Evolutionary conservation across 2,113 vertebrate species (phyloP).

Genomic region (Nipponia nippon): DNA sequence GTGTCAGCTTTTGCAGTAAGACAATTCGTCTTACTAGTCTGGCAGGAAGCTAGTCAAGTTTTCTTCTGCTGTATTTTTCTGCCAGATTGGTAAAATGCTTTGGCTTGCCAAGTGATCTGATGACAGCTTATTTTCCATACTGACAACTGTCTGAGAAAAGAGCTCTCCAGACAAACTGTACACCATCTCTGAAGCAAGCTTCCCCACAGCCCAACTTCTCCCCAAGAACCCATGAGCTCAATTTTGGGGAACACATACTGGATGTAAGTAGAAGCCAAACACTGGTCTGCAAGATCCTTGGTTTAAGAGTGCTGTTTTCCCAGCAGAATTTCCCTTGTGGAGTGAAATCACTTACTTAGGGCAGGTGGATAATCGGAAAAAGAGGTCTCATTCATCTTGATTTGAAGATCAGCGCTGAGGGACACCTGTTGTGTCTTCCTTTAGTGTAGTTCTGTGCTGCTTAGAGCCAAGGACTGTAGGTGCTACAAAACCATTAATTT

Average conservation of each 20-base stretch:
- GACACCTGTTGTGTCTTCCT: background rate
- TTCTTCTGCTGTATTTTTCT: constrained; percentile 39
- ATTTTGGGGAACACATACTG: background rate
- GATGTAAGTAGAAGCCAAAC: background rate
- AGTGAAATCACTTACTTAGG: background rate
- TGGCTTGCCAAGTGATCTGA: constrained; percentile 40
- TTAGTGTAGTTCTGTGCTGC: background rate
- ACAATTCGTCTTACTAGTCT: constrained; percentile 22
- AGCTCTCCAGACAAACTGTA: background rate
- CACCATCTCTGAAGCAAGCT: background rate
- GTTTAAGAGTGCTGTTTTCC: background rate
- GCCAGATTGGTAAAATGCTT: constrained; percentile 42
- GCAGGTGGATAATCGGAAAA: background rate
- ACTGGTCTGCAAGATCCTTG: background rate
- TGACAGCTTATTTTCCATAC: constrained; percentile 52
- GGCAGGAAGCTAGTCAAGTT: constrained; percentile 28
- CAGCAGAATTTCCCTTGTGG: background rate
- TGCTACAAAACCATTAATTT: background rate
- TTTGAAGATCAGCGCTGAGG: background rate
- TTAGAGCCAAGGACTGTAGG: background rate
- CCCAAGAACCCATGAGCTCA: background rate
- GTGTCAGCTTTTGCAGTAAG: constrained; percentile 23
- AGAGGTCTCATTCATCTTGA: background rate
- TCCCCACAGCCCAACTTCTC: background rate
- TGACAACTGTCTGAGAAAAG: constrained; percentile 43